Conservation (phyloP, 2,888 invertebrate species). For the Scotopteryx bipunctaria region DNA sequence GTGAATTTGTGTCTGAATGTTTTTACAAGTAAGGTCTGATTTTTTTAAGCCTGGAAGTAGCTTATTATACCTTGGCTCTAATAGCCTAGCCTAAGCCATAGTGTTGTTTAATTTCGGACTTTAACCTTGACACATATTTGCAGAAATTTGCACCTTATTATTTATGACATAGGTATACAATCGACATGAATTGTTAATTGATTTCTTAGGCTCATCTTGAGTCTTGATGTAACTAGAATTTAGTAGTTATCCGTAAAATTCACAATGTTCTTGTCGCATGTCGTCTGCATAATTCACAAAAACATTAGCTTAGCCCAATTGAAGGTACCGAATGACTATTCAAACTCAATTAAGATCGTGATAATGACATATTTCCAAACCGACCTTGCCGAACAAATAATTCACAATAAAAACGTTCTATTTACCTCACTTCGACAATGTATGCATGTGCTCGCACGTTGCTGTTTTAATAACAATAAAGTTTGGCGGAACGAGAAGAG, state of each 20-base stretch:
- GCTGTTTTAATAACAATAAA: conserved; percentile 37
- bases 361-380: conserved; percentile 48
- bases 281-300: conserved; percentile 7
- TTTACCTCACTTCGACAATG: conserved; percentile 37
- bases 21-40: neutral
- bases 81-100: too few species aligned
- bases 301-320: conserved; percentile 30
- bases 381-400: conserved; percentile 39
- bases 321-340: conserved; percentile 46
- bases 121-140: too few species aligned
- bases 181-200: too few species aligned
- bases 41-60: too few species aligned
- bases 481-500: conserved; percentile 13
- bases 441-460: conserved; percentile 52
- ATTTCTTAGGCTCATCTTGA: too few species aligned
- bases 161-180: too few species aligned
- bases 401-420: conserved; percentile 33
- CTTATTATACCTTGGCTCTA: too few species aligned
- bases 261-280: neutral
- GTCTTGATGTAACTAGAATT: too few species aligned
- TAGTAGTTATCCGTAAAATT: too few species aligned
- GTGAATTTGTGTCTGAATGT: neutral
- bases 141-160: too few species aligned
- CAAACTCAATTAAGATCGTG: conserved; percentile 53
- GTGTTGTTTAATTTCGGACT: too few species aligned